Evolutionary conservation across 2,797 vertebrate genomes (phyloP).

Genomic region (Lacerta bilineata): DNA sequence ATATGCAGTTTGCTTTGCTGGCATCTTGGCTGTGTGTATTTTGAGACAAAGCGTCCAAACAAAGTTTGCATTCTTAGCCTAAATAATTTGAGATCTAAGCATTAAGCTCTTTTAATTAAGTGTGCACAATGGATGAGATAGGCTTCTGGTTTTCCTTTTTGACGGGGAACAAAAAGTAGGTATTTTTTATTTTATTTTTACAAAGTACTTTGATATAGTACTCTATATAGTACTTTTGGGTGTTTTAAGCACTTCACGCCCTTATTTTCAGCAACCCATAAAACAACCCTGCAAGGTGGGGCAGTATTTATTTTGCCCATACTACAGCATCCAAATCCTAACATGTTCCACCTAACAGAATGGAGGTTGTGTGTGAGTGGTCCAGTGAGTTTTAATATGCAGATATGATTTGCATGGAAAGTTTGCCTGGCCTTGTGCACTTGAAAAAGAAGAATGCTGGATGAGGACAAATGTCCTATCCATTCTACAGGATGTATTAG

Average conservation of each 20-base stretch:
- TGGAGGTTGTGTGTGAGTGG: no score
- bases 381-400: no score
- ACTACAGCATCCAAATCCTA: not conserved
- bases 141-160: conserved; percentile 4
- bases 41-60: conserved; percentile 74
- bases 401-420: no score
- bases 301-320: not conserved
- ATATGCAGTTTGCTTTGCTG: conserved; percentile 75
- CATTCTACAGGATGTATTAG: no score
- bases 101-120: conserved; percentile 44
- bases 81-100: conserved; percentile 71
- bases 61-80: conserved; percentile 70
- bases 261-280: not conserved
- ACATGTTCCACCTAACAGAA: no score
- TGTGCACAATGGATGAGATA: not conserved
- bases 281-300: not conserved
- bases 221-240: not conserved
- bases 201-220: not conserved
- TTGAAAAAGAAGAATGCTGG: no score
- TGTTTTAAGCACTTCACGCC: not conserved
- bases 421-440: no score
- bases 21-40: conserved; percentile 70
- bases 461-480: no score
- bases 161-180: not conserved
- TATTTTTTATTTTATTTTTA: no score